Conservation (phyloP, 2,797 vertebrate genomes). For the Parotocinclus haroldoi region DNA sequence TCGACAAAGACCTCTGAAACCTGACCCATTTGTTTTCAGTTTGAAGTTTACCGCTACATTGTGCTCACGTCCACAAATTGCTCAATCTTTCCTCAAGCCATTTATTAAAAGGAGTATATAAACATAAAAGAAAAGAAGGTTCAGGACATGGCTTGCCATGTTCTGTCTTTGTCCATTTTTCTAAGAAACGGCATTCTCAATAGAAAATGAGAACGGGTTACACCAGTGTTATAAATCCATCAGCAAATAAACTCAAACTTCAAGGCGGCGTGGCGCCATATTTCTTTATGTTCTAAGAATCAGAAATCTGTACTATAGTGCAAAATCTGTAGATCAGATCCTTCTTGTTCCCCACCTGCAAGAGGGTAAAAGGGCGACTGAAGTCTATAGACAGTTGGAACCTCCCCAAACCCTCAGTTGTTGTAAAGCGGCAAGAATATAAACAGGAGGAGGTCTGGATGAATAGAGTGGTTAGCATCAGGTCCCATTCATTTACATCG, state of each 20-base stretch:
- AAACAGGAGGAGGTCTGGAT: no score
- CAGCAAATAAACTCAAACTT: conserved; percentile 1
- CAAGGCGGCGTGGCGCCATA: background rate
- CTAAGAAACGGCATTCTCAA: conserved; percentile 1
- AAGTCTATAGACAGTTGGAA: background rate
- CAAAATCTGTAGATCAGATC: background rate
- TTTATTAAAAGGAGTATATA: background rate
- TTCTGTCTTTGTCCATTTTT: conserved; percentile 9
- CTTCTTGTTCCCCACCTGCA: no score
- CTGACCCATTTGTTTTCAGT: background rate
- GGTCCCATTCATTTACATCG: no score
- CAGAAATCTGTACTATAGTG: background rate
- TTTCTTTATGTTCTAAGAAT: background rate
- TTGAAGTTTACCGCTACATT: conserved; percentile 13
- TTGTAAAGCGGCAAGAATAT: no score
- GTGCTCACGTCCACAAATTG: conserved; percentile 1
- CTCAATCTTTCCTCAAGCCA: conserved; percentile 10
- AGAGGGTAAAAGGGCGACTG: no score
- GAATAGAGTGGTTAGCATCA: no score
- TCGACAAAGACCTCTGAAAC: conserved; percentile 1
- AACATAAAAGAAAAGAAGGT: conserved; percentile 11
- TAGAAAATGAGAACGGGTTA: conserved; percentile 16
- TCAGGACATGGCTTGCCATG: background rate
- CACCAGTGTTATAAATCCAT: background rate
- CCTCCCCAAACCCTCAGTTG: background rate